Conservation (phyloP, 2,888 invertebrate genomes). For the Agelastica alni region DNA sequence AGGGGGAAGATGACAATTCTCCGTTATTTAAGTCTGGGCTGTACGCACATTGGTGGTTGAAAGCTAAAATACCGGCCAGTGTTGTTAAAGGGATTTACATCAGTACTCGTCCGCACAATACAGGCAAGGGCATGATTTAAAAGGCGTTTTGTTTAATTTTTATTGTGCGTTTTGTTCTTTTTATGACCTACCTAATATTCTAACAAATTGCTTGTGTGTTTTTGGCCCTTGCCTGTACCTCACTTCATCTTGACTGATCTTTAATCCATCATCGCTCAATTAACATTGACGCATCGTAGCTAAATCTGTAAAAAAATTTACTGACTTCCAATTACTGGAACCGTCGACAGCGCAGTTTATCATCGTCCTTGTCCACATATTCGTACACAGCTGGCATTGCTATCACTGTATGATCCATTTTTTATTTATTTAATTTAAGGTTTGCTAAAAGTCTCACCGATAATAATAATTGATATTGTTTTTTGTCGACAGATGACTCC, state of each 20-base stretch:
- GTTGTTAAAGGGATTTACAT: constrained; percentile 58
- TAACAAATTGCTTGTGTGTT: constrained; percentile 38
- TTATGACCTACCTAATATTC: constrained; percentile 12
- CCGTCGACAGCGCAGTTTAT: no score
- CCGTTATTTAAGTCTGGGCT: constrained; percentile 77
- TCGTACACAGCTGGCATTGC: no score
- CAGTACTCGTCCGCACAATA: constrained; percentile 49
- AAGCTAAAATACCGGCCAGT: constrained; percentile 76
- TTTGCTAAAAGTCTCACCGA: no score
- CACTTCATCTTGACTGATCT: constrained; percentile 25
- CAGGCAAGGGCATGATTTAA: constrained; percentile 57
- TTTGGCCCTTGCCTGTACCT: constrained; percentile 45
- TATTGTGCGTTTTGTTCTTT: constrained; percentile 24
- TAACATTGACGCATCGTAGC: background rate
- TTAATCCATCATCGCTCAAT: no score
- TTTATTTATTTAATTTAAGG: no score
- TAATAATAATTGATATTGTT: no score
- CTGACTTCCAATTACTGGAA: background rate
- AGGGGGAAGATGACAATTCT: constrained; percentile 45
- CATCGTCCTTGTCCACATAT: no score
- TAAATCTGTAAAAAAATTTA: background rate
- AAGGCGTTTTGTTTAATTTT: constrained; percentile 13
- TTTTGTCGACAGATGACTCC: constrained; percentile 64
- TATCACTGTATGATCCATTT: no score
- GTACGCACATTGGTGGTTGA: constrained; percentile 93